A percentile compares a stretch with the other conserved stretches of the same genome.
Evolutionary conservation across 1,140 invertebrate species (phyloP).

Genomic region (Drosophila teissieri): DNA sequence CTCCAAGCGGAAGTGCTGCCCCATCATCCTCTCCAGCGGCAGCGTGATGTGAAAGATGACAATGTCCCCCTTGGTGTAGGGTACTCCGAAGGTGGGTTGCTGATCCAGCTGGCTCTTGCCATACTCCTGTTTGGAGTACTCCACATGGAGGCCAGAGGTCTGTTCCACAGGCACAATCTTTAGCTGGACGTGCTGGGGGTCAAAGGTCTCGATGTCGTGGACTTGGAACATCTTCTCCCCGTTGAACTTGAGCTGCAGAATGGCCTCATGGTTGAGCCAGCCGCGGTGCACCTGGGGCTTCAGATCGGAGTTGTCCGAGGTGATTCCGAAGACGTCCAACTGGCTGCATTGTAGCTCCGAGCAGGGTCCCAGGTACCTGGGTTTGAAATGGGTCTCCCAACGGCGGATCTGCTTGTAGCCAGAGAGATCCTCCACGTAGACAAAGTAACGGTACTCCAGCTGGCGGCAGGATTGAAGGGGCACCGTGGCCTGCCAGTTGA

Average conservation of each 20-base stretch:
- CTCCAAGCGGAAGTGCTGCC: constrained; percentile 58
- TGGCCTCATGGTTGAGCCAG: constrained; percentile 92
- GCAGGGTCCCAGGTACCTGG: constrained; percentile 84
- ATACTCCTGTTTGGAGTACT: constrained; percentile 74
- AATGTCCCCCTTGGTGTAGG: constrained; percentile 71
- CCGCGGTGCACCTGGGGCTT: constrained; percentile 88
- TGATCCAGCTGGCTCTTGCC: constrained; percentile 62
- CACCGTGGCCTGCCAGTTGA: constrained; percentile 84
- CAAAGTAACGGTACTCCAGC: constrained; percentile 90
- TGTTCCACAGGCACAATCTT: constrained; percentile 69
- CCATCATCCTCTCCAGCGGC: constrained; percentile 73
- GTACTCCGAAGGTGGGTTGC: constrained; percentile 63
- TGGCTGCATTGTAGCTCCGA: constrained; percentile 52
- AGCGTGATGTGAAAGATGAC: constrained; percentile 86
- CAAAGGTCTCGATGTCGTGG: constrained; percentile 78
- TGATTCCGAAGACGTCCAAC: constrained; percentile 85
- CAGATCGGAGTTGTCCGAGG: constrained; percentile 61
- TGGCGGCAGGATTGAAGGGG: constrained; percentile 86
- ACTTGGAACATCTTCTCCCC: constrained; percentile 85
- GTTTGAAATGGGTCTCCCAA: constrained; percentile 91
- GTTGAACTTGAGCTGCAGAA: constrained; percentile 90
- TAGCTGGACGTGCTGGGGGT: constrained; percentile 74
- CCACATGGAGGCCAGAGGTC: constrained; percentile 71
- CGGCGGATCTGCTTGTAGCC: constrained; percentile 86
- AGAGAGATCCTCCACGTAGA: constrained; percentile 85